phyloP scores from a whole-genome alignment of 2,113 vertebrate genomes.

The Raja brachyura region DNA sequence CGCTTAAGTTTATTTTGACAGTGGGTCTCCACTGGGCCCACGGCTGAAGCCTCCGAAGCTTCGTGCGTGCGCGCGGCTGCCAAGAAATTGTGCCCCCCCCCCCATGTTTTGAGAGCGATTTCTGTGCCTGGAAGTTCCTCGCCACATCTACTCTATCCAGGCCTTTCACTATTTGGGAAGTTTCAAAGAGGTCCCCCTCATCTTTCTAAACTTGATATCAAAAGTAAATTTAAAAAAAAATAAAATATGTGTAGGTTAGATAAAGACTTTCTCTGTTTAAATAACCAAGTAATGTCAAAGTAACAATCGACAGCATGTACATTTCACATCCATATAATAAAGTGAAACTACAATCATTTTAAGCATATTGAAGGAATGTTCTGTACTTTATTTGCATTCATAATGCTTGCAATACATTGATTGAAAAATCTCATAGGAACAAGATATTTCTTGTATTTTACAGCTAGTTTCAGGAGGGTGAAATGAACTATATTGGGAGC shows the following conservation, averaged over 20 bases:
- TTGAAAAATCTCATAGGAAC: not conserved
- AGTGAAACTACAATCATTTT: not conserved
- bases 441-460: not conserved
- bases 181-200: no score
- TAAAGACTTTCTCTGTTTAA: not conserved
- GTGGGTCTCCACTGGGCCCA: no score
- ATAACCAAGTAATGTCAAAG: not conserved
- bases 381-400: not conserved
- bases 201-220: no score
- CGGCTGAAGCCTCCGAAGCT: no score
- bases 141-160: no score
- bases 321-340: not conserved
- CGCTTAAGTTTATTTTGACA: no score
- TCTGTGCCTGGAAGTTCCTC: no score
- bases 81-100: no score
- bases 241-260: not conserved
- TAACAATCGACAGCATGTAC: not conserved
- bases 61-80: no score
- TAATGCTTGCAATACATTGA: not conserved
- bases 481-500: not conserved
- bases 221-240: no score
- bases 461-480: not conserved
- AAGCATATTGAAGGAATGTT: not conserved
- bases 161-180: no score
- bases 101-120: no score